A percentile compares a stretch with the other conserved stretches of the same genome.
Evolutionary conservation across 2,113 vertebrate species (phyloP).

Genomic region (Pristiophorus japonicus): DNA sequence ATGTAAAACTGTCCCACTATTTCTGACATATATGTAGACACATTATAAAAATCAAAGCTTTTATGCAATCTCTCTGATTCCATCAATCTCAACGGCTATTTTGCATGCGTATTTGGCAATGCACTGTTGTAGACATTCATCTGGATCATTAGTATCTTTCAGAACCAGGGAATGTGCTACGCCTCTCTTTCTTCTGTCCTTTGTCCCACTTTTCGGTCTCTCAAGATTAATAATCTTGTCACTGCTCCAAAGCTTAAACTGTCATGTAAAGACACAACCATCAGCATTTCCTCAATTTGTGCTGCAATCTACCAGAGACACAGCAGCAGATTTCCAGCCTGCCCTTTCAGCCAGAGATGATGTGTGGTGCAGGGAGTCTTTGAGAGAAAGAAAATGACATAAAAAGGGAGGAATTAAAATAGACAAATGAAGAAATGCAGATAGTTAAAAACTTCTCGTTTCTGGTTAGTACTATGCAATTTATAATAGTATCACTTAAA

Average conservation of each 20-base stretch:
- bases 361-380: neutral
- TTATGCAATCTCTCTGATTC: neutral
- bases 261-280: neutral
- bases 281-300: conserved; percentile 5
- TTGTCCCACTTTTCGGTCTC: conserved; percentile 23
- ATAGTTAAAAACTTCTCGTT: neutral
- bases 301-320: neutral
- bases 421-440: neutral
- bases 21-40: neutral
- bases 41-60: conserved; percentile 22
- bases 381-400: neutral
- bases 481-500: neutral
- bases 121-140: neutral
- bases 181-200: conserved; percentile 14
- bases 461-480: neutral
- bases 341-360: neutral
- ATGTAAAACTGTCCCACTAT: neutral
- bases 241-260: neutral
- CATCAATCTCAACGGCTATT: neutral
- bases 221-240: conserved; percentile 28
- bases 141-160: conserved; percentile 4
- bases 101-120: neutral
- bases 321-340: neutral
- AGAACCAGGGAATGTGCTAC: neutral
- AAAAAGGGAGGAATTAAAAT: neutral